Conservation (phyloP, 2,888 invertebrate genomes). For the Tinea semifulvella region DNA sequence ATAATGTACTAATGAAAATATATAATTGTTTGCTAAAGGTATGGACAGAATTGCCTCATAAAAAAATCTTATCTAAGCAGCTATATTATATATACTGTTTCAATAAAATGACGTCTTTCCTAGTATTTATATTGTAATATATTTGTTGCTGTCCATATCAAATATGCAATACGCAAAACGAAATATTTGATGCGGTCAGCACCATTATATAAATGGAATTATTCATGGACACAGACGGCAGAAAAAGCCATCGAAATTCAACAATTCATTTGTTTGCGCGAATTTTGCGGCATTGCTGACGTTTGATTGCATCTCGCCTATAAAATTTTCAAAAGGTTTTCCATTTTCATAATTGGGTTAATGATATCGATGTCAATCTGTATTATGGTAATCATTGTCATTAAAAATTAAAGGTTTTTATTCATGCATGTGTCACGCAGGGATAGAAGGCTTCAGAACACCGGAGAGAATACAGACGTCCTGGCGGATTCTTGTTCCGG, state of each 20-base stretch:
- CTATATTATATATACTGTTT: too few species aligned
- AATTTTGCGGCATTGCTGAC: constrained; percentile 44
- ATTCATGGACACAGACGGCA: constrained; percentile 52
- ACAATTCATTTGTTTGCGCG: constrained; percentile 56
- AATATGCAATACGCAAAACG: constrained; percentile 57
- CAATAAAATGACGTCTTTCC: too few species aligned
- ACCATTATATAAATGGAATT: constrained; percentile 59
- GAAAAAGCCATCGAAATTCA: constrained; percentile 55
- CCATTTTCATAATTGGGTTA: constrained; percentile 32
- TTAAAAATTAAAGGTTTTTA: too few species aligned
- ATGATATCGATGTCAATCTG: constrained; percentile 26
- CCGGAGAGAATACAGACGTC: too few species aligned
- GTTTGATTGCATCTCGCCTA: constrained; percentile 30
- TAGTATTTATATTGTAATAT: too few species aligned
- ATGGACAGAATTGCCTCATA: too few species aligned
- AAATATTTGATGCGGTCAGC: constrained; percentile 58
- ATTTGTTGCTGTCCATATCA: constrained; percentile 52
- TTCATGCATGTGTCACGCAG: too few species aligned
- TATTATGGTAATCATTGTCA: too few species aligned
- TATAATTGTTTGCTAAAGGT: constrained; percentile 1
- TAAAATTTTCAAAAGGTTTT: constrained; percentile 28
- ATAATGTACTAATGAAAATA: constrained; percentile 12
- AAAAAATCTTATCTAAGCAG: too few species aligned
- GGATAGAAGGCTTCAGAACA: too few species aligned
- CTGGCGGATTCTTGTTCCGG: too few species aligned